Evolutionary conservation across 2,797 vertebrate species (phyloP), one percentile per base, ranked within the genome.

Genomic region (Hafferia zeledoni): DNA sequence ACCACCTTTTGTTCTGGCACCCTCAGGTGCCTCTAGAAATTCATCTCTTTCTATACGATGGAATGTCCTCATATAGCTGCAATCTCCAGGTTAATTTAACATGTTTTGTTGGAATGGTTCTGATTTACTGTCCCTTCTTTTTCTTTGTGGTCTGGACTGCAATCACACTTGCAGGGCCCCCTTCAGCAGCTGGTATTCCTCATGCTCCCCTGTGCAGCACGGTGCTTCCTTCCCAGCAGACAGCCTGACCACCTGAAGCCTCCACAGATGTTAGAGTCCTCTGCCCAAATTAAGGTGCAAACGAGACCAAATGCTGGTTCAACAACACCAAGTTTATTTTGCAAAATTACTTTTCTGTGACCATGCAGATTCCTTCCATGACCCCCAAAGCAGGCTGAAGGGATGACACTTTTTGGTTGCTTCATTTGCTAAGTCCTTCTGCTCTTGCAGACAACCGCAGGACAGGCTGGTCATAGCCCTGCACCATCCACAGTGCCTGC

Each of bases 301-400:
- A 52, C 8, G 9, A 47, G 33, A n/a, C 23, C 52, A 39, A 37
- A 67, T n/a, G 43, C 46, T 4, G 4, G 11, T 41, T 53, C 59
- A 77, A 49, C 14, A 64, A 44, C 44, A 52, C 8, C 1, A 4
- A 47, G 11, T 47, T 56, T 27, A 79, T 67, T 65, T 56, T 22
- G 17, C 33, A 47, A 67, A 37, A 65, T 79, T 50, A 13, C 28
- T 56, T 19, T 41, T 25, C 64, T 69, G 44, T 33, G 41, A 85
- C 16, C 53, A 10, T 0, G 0, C 2, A 53, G n/a, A 7, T 13
- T 60, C 41, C 27, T 74, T 23, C 11, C 7, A 12, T 2, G 4
- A 57, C 12, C 23, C 52, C 41, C 76, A 57, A 2, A 10, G 4
- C 2, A 11, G 41, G 46, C 35, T 3, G 2, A 70, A 61, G 8